Evolutionary conservation across 2,888 invertebrate species (phyloP), one percentile per base, ranked within the genome.

Genomic region (Abrostola triplasia): DNA sequence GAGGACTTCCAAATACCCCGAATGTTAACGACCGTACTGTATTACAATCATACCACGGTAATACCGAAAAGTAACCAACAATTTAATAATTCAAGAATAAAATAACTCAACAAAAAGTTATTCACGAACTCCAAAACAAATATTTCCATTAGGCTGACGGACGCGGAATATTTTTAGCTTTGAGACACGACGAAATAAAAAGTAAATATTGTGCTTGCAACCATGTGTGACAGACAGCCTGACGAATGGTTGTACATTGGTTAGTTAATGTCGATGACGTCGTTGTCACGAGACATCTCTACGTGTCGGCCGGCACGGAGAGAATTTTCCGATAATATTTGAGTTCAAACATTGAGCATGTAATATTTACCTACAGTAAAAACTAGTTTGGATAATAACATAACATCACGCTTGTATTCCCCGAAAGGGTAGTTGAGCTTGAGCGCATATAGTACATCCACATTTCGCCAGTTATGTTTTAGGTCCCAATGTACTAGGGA

Each of bases 211-310:
- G 75, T 69, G 55, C 51, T 56, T 57, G 9, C 24, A 52, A 12
- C 49, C 56, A 72, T 59, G 65, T 72, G 51, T 76, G 79, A 79
- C 79, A 75, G 84, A 84, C 84, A 77, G 80, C 70, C 51, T 79
- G 83, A 81, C 75, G 82, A 77, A 82, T 77, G 68, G 55, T 66
- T 61, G 67, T 67, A 70, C 70, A 71, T 54, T 64, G 47, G 69
- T 12, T 62, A 66, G 63, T 59, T 62, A 64, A 65, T 73, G 76
- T 75, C 57, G 60, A 47, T 70, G 64, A 78, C 84, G 82, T 81
- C 79, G 81, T 69, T 40, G 77, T 82, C 84, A 83, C 77, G 74
- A 74, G 81, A 51, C 56, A 13, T 13, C 44, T 50, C 36, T 12
- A 44, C 50, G 48, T 53, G 52, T 64, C 61, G 59, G 36, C 52